These are phyloP conservation scores for Ascidia mentula DNA, from an alignment of 23 tunicate genomes.

Conservation along the genomic window DNA sequence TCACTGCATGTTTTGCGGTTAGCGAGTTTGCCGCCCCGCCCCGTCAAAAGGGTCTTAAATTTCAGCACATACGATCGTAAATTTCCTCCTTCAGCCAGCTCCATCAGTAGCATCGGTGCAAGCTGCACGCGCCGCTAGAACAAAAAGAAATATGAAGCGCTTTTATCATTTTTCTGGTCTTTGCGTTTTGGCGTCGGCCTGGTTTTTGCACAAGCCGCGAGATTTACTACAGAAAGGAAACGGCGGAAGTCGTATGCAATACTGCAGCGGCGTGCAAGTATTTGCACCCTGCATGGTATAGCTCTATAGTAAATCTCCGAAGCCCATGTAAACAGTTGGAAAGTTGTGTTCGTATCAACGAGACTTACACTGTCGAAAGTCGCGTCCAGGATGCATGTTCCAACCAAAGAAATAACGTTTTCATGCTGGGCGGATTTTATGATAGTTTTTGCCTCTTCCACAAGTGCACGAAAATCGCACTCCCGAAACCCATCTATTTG, in stretches of 20 bases:
- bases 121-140: constrained; percentile 1
- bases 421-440: constrained; percentile 41
- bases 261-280: neutral
- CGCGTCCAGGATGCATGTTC: constrained; percentile 48
- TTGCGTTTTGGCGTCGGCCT: neutral
- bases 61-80: constrained; percentile 34
- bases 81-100: constrained; percentile 64
- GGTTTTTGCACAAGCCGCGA: neutral
- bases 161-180: neutral
- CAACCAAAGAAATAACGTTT: constrained; percentile 57
- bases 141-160: neutral
- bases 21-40: neutral
- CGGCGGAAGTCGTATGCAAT: neutral
- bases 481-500: constrained; percentile 27
- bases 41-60: neutral
- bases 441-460: constrained; percentile 60
- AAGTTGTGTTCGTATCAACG: too few species aligned
- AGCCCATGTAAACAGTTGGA: too few species aligned
- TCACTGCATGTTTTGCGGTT: neutral
- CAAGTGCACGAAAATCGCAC: constrained; percentile 33
- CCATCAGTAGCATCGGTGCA: constrained; percentile 64
- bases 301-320: too few species aligned
- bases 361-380: too few species aligned
- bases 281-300: too few species aligned
- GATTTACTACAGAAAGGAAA: constrained; percentile 2